These are phyloP conservation scores for Anguilla megastoma DNA, from an alignment of 2,797 vertebrate species.

Conservation along the genomic window DNA sequence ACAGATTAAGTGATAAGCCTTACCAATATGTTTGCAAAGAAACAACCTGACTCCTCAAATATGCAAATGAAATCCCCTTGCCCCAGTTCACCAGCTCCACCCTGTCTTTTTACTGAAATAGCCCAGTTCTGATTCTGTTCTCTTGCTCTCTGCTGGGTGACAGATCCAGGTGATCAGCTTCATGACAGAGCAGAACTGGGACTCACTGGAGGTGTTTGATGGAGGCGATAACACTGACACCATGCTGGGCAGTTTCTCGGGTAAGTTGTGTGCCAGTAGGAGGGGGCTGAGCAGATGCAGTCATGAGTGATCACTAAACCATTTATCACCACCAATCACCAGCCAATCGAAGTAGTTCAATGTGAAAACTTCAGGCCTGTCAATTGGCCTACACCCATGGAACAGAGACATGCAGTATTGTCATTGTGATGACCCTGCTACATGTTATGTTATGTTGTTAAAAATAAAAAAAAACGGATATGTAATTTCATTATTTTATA, in stretches of 20 bases:
- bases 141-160: background rate
- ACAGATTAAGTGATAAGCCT: background rate
- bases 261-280: slow-evolving; percentile 61
- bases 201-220: slow-evolving; percentile 96
- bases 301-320: background rate
- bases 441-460: background rate
- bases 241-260: slow-evolving; percentile 97
- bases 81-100: background rate
- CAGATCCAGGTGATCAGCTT: slow-evolving; percentile 99
- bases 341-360: background rate
- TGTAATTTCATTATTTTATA: background rate
- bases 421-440: background rate
- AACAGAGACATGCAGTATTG: background rate
- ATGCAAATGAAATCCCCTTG: background rate
- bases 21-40: background rate
- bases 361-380: background rate
- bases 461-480: background rate
- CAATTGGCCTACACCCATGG: background rate
- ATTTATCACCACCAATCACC: background rate
- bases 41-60: slow-evolving; percentile 8
- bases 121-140: slow-evolving; percentile 6
- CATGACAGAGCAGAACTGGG: slow-evolving; percentile 99
- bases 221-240: slow-evolving; percentile 94
- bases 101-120: background rate
- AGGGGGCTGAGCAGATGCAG: background rate